Conservation (phyloP, 35 echinoderm and acorn worm species). For the Ophiothrix spiculata region DNA sequence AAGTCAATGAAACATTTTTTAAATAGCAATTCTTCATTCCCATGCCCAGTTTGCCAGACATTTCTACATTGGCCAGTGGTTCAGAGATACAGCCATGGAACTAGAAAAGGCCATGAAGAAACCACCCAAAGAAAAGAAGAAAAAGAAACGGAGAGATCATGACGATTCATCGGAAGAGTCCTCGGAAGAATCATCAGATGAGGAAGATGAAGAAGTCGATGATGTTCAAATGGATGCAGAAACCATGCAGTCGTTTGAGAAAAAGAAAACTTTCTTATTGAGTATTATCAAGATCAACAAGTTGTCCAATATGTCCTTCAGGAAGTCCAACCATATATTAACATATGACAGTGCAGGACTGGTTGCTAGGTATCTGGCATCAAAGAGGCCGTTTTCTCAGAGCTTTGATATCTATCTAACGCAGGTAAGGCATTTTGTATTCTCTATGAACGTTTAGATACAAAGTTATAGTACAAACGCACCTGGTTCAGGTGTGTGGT, state of each 20-base stretch:
- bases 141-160: constrained; percentile 47
- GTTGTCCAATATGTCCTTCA: constrained; percentile 41
- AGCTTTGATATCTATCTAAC: constrained; percentile 99
- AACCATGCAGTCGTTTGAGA: constrained; percentile 52
- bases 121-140: constrained; percentile 54
- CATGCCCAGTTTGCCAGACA: constrained; percentile 99
- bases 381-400: constrained; percentile 96
- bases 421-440: constrained; percentile 58
- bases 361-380: constrained; percentile 93
- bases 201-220: constrained; percentile 31
- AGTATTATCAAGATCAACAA: constrained; percentile 35
- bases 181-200: not conserved
- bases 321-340: constrained; percentile 76
- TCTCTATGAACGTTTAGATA: not conserved
- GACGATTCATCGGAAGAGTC: constrained; percentile 8
- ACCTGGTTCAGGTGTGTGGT: too few species aligned
- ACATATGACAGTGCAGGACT: constrained; percentile 89
- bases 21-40: too few species aligned
- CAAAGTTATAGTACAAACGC: too few species aligned
- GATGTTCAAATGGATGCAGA: constrained; percentile 36
- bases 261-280: constrained; percentile 52
- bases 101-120: constrained; percentile 86
- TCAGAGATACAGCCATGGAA: constrained; percentile 79
- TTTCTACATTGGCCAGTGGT: constrained; percentile 96
- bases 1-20: too few species aligned